phyloP scores from a whole-genome alignment of 2,113 vertebrate species.

The Corythaeola cristata region DNA sequence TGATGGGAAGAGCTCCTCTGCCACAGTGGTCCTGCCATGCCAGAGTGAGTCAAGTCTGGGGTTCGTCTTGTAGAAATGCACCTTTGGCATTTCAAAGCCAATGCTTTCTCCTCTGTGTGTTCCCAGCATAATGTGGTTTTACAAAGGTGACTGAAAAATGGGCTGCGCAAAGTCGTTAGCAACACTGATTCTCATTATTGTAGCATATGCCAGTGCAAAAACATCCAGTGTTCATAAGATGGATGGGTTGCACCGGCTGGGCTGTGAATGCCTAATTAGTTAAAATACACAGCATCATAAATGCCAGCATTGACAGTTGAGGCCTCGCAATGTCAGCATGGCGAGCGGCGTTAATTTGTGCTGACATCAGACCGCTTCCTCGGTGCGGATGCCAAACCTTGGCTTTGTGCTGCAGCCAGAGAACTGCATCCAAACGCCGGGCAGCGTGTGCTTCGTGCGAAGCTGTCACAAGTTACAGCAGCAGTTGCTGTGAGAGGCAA shows the following conservation, averaged over 20 bases:
- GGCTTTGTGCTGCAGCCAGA: background rate
- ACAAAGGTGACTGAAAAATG: conserved; percentile 52
- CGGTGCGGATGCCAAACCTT: fast-evolving
- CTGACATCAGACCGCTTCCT: conserved; percentile 2
- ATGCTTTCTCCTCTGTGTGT: background rate
- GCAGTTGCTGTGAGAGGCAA: background rate
- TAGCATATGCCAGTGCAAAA: conserved; percentile 52
- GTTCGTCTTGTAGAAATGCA: background rate
- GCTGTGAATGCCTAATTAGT: conserved; percentile 44
- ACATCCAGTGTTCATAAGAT: background rate
- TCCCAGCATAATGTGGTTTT: background rate
- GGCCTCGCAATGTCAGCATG: conserved; percentile 1
- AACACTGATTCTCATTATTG: conserved; percentile 55
- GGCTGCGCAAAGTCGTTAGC: conserved; percentile 40
- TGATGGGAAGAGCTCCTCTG: background rate
- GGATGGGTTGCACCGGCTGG: conserved; percentile 11
- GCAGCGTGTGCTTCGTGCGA: background rate
- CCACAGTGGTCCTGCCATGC: background rate
- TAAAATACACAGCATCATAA: conserved; percentile 48
- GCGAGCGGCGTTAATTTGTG: conserved; percentile 14
- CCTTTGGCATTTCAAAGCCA: background rate
- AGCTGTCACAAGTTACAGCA: background rate
- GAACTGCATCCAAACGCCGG: background rate
- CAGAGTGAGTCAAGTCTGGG: background rate
- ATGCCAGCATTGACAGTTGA: conserved; percentile 40